These are phyloP conservation scores for Gasterosteus nipponicus DNA, from an alignment of 2,113 vertebrate genomes.

Conservation along the genomic window DNA sequence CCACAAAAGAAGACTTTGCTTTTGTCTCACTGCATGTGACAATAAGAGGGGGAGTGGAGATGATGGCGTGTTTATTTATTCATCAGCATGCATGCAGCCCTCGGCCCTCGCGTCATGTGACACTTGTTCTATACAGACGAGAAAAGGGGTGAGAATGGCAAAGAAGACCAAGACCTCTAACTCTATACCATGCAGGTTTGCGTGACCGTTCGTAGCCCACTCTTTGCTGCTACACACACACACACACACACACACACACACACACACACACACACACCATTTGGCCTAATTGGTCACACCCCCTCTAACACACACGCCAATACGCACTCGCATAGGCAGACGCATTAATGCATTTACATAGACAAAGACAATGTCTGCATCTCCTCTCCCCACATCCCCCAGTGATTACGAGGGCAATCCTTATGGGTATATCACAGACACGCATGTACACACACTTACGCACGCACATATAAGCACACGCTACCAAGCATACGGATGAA, in stretches of 20 bases:
- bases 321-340: constrained; percentile 36
- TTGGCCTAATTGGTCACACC: constrained; percentile 69
- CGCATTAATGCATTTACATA: constrained; percentile 38
- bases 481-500: constrained; percentile 57
- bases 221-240: constrained; percentile 60
- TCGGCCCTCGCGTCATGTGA: constrained; percentile 37
- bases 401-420: constrained; percentile 51
- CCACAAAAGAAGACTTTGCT: constrained; percentile 30
- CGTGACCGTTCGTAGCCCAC: constrained; percentile 67
- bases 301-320: constrained; percentile 33
- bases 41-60: neutral
- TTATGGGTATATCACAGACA: constrained; percentile 62
- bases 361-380: constrained; percentile 53
- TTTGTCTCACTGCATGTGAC: constrained; percentile 42
- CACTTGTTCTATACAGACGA: constrained; percentile 29
- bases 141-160: constrained; percentile 12
- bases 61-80: constrained; percentile 60
- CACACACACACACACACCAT: constrained; percentile 41
- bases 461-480: constrained; percentile 52
- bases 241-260: constrained; percentile 47
- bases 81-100: constrained; percentile 39
- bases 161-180: constrained; percentile 56
- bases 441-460: constrained; percentile 37
- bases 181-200: constrained; percentile 68
- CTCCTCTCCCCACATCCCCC: constrained; percentile 31